These are phyloP conservation scores for Eurytoma californica DNA, from an alignment of 2,888 invertebrate genomes.

Conservation along the genomic window DNA sequence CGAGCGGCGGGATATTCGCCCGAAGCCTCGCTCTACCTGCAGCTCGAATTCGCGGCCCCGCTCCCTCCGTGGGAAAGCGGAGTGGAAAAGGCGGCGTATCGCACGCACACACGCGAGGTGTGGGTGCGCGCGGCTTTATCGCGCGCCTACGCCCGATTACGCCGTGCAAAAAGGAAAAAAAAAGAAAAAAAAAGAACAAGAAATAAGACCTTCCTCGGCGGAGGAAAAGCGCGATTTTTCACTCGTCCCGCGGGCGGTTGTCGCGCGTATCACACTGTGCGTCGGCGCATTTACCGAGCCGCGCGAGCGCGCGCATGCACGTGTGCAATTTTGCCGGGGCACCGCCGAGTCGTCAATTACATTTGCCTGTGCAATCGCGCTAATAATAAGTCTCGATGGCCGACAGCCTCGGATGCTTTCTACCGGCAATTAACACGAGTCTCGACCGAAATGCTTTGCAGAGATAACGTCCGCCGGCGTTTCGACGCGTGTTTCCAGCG, in stretches of 20 bases:
- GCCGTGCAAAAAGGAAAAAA: background rate
- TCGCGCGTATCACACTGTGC: background rate
- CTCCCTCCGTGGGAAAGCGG: no score
- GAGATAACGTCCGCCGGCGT: conserved; percentile 13
- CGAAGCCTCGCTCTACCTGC: no score
- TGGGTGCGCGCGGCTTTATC: conserved; percentile 47
- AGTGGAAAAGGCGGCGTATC: background rate
- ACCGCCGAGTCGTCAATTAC: conserved; percentile 27
- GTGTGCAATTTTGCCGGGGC: conserved; percentile 12
- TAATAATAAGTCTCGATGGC: conserved; percentile 41
- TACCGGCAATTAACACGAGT: conserved; percentile 26
- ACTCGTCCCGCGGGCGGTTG: background rate
- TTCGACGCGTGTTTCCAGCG: background rate
- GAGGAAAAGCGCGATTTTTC: conserved; percentile 7
- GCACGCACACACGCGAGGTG: conserved; percentile 14
- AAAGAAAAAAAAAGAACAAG: no score
- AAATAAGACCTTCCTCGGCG: background rate
- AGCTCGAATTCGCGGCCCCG: no score
- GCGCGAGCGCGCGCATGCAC: background rate
- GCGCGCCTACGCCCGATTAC: conserved; percentile 25
- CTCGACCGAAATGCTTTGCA: conserved; percentile 20
- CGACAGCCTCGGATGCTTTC: conserved; percentile 22
- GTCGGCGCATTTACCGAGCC: background rate
- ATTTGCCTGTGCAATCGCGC: conserved; percentile 38
- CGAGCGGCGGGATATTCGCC: no score